Evolutionary conservation across 2,113 vertebrate species (phyloP).

Genomic region (Prolemur simus): DNA sequence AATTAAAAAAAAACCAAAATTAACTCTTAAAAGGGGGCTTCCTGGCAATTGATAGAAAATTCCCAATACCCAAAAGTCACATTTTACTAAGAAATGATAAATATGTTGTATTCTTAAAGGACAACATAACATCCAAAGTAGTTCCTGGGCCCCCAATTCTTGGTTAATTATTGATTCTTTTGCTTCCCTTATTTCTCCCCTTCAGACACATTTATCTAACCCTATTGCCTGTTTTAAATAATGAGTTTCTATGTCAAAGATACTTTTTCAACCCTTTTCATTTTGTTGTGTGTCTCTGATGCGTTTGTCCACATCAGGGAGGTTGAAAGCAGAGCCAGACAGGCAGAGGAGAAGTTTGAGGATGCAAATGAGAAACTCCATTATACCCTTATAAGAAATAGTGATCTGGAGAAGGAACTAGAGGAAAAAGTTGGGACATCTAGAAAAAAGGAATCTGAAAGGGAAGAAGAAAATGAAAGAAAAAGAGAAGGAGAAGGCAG

Average conservation of each 20-base stretch:
- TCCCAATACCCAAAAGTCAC: background rate
- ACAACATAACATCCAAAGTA: background rate
- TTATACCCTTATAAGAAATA: conserved; percentile 86
- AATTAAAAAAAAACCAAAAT: conserved; percentile 24
- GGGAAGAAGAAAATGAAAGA: background rate
- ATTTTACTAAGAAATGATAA: background rate
- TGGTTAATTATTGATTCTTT: background rate
- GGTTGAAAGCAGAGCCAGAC: conserved; percentile 82
- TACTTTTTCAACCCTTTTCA: background rate
- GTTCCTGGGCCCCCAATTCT: background rate
- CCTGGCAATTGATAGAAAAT: background rate
- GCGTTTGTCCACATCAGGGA: conserved; percentile 74
- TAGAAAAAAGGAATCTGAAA: background rate
- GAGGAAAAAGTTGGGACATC: background rate
- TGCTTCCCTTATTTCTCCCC: background rate
- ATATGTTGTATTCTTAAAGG: background rate
- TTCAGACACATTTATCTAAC: background rate
- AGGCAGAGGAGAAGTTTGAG: conserved; percentile 85
- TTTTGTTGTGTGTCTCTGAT: conserved; percentile 61
- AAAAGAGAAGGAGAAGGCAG: background rate
- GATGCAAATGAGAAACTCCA: conserved; percentile 87
- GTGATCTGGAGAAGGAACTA: conserved; percentile 84
- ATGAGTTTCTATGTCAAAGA: background rate
- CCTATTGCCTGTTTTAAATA: background rate
- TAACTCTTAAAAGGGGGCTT: background rate